Conservation (phyloP, 2,888 invertebrate genomes). For the Lycocerus yunnanus region DNA sequence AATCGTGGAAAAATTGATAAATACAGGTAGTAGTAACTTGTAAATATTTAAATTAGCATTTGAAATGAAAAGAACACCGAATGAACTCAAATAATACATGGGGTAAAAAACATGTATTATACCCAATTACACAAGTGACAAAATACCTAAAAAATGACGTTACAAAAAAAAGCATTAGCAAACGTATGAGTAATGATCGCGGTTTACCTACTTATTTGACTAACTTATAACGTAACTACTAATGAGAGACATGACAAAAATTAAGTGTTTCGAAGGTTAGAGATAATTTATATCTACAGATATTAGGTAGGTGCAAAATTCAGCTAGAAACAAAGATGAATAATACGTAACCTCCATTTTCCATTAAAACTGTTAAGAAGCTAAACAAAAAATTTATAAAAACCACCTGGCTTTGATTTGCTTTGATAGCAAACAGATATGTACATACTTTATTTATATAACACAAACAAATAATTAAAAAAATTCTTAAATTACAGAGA, state of each 20-base stretch:
- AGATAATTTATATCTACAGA: neutral
- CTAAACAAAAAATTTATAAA: neutral
- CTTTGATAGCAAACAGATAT: neutral
- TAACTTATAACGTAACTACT: neutral
- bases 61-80: no score
- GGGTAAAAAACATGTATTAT: neutral
- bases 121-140: neutral
- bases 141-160: neutral
- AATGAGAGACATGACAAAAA: neutral
- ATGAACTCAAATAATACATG: no score
- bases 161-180: neutral
- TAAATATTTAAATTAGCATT: no score
- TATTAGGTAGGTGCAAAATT: neutral
- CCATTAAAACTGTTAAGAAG: neutral
- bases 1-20: no score
- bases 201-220: neutral
- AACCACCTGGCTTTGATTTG: neutral
- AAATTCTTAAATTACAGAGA: no score
- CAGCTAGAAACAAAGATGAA: neutral
- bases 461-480: neutral
- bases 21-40: no score
- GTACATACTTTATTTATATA: no score
- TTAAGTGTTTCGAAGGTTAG: neutral
- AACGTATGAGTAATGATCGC: neutral
- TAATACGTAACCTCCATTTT: neutral